Base-by-base conservation (phyloP, 2,113 vertebrate species). In the Engystomops pustulosus region DNA sequence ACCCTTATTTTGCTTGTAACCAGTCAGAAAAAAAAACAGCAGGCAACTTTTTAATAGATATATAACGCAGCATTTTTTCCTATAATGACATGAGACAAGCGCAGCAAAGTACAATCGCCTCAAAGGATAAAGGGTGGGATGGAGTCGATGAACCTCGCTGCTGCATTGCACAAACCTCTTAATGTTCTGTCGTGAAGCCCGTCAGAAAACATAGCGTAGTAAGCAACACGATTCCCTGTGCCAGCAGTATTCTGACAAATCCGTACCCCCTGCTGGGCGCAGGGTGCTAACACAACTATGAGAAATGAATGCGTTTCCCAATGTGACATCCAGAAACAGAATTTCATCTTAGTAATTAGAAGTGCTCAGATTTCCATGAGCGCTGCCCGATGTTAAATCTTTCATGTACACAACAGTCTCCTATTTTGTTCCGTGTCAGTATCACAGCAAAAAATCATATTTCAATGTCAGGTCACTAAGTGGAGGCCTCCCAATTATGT, bases 1-100 rank as follows among this genome's bases (percentile, higher is more conserved):
- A 55, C 58, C 60, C 72, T 78, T 84, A 69, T 84, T 84, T 69
- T 84, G 72, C 60, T 84, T n/a, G 20, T 78, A 78, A 68, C 82
- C 51, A 84, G 82, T 84, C 60, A 77, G 14, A 84, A 84, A 76
- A 84, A 84, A 84, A 76, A 84, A 27, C 82, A 84, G 74, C 82
- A 78, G 58, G 82, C 32, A 78, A 76, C 74, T 53, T 84, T 84
- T 84, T 84, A 84, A 84, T 84, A 77, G 82, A 78, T 78, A 84
- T 81, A 70, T 81, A 81, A 81, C 45, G 18, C 55, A 51, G 53
- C 38, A n/a, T 34, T 36, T 83, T 65, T 41, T 68, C 23, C 20
- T 55, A 38, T 78, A 55, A 78, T 68, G 72, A 84, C 72, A 84
- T 30, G 60, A 84, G 71, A 49, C 71, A 25, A 14, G 27, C 15